Percentiles rank a stretch among this genome's conserved stretches.
Evolutionary conservation across 2,888 invertebrate genomes (phyloP).

Genomic region (Leptura quadrifasciata): DNA sequence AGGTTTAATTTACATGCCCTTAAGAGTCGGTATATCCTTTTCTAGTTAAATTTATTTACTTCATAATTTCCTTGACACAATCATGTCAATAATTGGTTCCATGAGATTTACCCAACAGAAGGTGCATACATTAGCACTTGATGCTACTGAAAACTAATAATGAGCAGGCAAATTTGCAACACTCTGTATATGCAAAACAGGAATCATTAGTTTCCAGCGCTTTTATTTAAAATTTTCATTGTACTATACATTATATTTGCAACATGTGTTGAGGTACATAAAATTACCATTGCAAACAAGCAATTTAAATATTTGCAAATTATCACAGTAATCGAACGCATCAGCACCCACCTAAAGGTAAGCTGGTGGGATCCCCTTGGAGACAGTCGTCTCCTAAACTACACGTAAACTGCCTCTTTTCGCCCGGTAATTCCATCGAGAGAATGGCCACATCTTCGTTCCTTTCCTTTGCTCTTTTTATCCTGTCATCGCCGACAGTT

Average conservation of each 20-base stretch:
- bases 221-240: background rate
- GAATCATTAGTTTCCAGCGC: background rate
- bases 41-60: too few species aligned
- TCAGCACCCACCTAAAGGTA: slow-evolving; percentile 82
- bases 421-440: slow-evolving; percentile 87
- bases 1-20: too few species aligned
- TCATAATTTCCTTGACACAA: too few species aligned
- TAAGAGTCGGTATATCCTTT: too few species aligned
- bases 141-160: too few species aligned
- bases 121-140: too few species aligned
- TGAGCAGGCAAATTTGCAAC: background rate
- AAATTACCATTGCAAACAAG: background rate
- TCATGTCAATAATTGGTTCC: too few species aligned
- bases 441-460: slow-evolving; percentile 92
- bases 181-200: background rate
- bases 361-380: slow-evolving; percentile 85
- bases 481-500: slow-evolving; percentile 89
- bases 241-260: background rate
- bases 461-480: slow-evolving; percentile 85
- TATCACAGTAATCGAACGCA: background rate
- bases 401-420: slow-evolving; percentile 85
- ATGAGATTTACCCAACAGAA: too few species aligned
- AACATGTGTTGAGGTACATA: slow-evolving; percentile 12
- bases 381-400: slow-evolving; percentile 84
- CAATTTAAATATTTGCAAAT: background rate